These are phyloP conservation scores for Porites rus DNA, from an alignment of 92 coral and sea anemone species.

Conservation along the genomic window DNA sequence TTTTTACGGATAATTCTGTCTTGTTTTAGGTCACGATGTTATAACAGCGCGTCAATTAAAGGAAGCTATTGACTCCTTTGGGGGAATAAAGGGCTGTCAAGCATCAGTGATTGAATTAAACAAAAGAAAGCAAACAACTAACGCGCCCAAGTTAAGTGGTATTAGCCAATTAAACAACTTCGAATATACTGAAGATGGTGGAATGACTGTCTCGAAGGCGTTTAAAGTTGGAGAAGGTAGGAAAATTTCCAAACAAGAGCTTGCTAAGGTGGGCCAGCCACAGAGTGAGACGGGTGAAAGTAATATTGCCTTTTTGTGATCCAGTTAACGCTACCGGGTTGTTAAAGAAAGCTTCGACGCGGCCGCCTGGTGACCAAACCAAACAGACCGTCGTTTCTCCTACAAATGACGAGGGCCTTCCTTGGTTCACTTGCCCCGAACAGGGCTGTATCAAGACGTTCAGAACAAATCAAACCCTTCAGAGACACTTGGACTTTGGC, in stretches of 20 bases:
- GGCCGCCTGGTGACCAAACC: not conserved
- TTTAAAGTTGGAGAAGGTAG: constrained; percentile 32
- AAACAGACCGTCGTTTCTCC: not conserved
- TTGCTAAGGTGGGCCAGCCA: not conserved
- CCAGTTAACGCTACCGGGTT: constrained; percentile 22
- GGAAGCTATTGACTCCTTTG: constrained; percentile 50
- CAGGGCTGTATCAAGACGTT: constrained; percentile 52
- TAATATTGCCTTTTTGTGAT: constrained; percentile 14
- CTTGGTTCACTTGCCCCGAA: constrained; percentile 46
- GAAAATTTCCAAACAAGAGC: constrained; percentile 4
- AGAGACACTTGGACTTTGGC: not conserved
- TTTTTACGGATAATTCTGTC: too few relatives aligned
- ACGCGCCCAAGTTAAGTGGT: constrained; percentile 17
- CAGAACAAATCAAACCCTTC: constrained; percentile 14
- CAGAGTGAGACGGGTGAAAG: constrained; percentile 1
- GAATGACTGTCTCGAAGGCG: constrained; percentile 35
- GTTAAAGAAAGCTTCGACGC: constrained; percentile 23
- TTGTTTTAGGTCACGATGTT: constrained; percentile 35
- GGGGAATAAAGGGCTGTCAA: constrained; percentile 40
- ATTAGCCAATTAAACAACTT: constrained; percentile 47
- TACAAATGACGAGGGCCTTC: not conserved
- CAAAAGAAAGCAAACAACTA: not conserved
- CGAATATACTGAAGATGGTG: constrained; percentile 6
- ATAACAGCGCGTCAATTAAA: constrained; percentile 36
- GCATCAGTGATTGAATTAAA: constrained; percentile 34